Base-by-base conservation (phyloP, 1,140 invertebrate genomes). In the Oryzaephilus surinamensis region DNA sequence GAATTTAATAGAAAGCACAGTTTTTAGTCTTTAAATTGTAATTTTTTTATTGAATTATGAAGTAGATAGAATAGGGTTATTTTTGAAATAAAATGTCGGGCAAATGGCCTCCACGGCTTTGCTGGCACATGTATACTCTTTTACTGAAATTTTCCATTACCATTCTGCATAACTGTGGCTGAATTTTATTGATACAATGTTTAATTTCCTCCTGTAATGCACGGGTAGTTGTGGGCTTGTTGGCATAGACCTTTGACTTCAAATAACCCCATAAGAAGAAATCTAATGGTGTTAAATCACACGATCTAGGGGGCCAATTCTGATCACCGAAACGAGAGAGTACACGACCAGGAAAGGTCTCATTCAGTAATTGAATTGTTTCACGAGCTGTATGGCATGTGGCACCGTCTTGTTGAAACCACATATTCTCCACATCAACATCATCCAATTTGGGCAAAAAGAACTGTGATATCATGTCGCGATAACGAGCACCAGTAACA, bases 201-300 rank as follows among this genome's bases (percentile, higher is more conserved):
- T 14, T 6, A 2, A 28, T 28, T 11, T 28, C 27, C n/a, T 12
- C 27, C 27, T 28, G 6, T 2, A 28, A 28, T 7, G 27, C 27
- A 12, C n/a, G n/a, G 6, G 27, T 28, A 1, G 27, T 28, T 14
- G 27, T 14, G 14, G 27, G 27, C 27, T 28, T 28, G 27, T 28
- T 28, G 27, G n/a, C 27, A 28, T 28, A 28, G 14, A 28, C 27
- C 5, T 28, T 6, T 2, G 2, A 28, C 49, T 60, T 62, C 1
- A 63, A 29, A 31, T 46, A 55, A 11, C 51, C 62, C 55, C 54
- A 60, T 27, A 61, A 48, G 47, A 60, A 64, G 49, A 58, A 63
- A 49, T 66, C 62, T 28, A 57, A 32, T 18, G 53, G 49, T 29
- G 52, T 63, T 33, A 65, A 43, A 44, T 67, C 62, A 3, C 57